Evolutionary conservation across 2,888 invertebrate species (phyloP).

Genomic region (Cancer borealis): DNA sequence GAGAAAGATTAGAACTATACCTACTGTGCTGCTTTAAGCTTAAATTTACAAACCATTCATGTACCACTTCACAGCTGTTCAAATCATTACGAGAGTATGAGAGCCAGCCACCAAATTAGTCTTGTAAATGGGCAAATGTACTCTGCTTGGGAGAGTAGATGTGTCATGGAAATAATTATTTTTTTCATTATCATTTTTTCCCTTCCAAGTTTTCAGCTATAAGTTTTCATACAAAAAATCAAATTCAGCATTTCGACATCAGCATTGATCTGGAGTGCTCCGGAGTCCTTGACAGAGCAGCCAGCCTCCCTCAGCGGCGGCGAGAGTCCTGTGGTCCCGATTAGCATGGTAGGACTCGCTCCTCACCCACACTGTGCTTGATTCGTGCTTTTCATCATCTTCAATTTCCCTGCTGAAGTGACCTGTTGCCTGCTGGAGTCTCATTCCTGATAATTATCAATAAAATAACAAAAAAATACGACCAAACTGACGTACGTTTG

Average conservation of each 20-base stretch:
- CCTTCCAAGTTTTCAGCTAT: constrained; percentile 34
- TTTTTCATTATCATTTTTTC: constrained; percentile 49
- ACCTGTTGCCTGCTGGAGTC: constrained; percentile 63
- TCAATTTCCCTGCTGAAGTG: constrained; percentile 55
- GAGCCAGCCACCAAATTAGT: constrained; percentile 69
- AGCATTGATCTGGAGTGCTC: constrained; percentile 53
- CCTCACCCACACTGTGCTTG: constrained; percentile 64
- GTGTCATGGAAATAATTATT: constrained; percentile 43
- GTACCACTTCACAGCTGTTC: constrained; percentile 69
- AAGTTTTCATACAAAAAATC: constrained; percentile 52
- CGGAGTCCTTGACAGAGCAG: constrained; percentile 53
- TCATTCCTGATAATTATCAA: constrained; percentile 13
- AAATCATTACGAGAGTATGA: constrained; percentile 71
- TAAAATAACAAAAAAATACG: constrained; percentile 22
- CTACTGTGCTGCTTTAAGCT: constrained; percentile 73
- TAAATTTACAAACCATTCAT: constrained; percentile 71
- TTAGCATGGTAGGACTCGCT: constrained; percentile 69
- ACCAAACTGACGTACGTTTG: background rate
- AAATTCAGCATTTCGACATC: constrained; percentile 58
- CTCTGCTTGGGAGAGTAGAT: constrained; percentile 63
- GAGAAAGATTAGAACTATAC: constrained; percentile 72
- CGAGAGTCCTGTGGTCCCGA: constrained; percentile 67
- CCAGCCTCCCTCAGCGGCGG: constrained; percentile 59
- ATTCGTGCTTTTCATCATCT: constrained; percentile 62
- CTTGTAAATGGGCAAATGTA: constrained; percentile 62